Evolutionary conservation across 1,140 invertebrate genomes (phyloP).

Genomic region (Chironomus tepperi): DNA sequence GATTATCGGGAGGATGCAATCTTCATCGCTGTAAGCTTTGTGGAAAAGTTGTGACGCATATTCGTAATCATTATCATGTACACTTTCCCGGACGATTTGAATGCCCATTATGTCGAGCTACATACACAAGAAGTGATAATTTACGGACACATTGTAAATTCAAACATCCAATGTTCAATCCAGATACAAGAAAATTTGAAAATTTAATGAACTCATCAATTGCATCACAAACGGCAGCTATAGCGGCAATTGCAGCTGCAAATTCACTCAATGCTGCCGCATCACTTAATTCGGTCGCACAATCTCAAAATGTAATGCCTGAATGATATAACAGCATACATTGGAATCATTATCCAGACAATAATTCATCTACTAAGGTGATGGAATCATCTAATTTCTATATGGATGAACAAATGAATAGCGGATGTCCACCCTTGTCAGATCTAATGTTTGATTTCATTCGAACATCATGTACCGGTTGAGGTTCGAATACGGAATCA

Average conservation of each 20-base stretch:
- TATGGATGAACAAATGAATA: too few relatives aligned
- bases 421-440: too few relatives aligned
- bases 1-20: conserved; percentile 76
- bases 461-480: too few relatives aligned
- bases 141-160: conserved; percentile 80
- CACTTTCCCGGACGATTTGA: conserved; percentile 81
- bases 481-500: too few relatives aligned
- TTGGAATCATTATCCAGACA: not conserved
- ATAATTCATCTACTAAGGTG: not conserved
- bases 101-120: conserved; percentile 76
- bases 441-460: too few relatives aligned
- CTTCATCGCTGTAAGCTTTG: conserved; percentile 83
- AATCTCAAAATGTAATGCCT: conserved; percentile 34
- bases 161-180: conserved; percentile 72
- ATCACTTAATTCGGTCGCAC: conserved; percentile 31
- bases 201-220: conserved; percentile 46
- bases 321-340: conserved; percentile 36
- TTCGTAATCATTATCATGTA: conserved; percentile 83
- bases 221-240: conserved; percentile 46
- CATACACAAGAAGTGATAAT: conserved; percentile 80
- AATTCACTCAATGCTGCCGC: conserved; percentile 35
- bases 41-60: conserved; percentile 84
- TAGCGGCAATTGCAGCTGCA: conserved; percentile 41
- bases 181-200: conserved; percentile 73
- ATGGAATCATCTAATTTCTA: not conserved